Percentiles rank a stretch among this genome's conserved stretches.
These are phyloP conservation scores for Channallabes apus DNA, from an alignment of 2,797 vertebrate species.

Conservation along the genomic window DNA sequence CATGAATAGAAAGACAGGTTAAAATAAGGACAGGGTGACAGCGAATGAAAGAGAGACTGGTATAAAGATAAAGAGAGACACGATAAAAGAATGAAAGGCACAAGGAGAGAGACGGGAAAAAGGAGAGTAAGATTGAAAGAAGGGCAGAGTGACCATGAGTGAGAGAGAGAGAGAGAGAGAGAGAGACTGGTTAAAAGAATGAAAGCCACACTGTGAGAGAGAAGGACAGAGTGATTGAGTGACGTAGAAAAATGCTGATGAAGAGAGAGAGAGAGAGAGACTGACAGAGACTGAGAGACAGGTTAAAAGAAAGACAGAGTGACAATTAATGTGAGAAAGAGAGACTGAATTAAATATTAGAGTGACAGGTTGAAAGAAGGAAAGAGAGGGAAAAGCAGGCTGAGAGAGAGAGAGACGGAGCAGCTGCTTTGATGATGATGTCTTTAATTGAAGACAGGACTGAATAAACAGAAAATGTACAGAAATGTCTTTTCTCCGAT, in stretches of 20 bases:
- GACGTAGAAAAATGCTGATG: neutral
- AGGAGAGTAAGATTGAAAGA: neutral
- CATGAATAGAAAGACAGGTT: neutral
- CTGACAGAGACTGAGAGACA: constrained; percentile 11
- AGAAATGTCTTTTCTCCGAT: neutral
- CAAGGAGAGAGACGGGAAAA: neutral
- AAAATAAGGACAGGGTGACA: neutral
- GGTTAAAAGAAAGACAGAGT: neutral
- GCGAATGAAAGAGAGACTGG: neutral
- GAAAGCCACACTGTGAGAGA: neutral
- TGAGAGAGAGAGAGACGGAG: neutral
- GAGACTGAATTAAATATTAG: neutral
- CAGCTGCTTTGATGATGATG: neutral
- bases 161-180: neutral
- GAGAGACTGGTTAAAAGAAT: neutral
- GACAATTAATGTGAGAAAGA: neutral
- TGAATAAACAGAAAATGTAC: neutral
- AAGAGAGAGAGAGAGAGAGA: neutral
- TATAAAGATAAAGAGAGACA: neutral
- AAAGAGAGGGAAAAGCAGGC: neutral
- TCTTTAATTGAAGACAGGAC: neutral
- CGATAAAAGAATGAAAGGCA: neutral
- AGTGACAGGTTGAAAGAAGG: neutral
- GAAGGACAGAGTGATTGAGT: neutral
- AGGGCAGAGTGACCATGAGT: neutral